A percentile compares a stretch with the other conserved stretches of the same genome.
These are phyloP conservation scores for Marasmarcha lunaedactyla DNA, from an alignment of 2,888 invertebrate genomes.

Conservation along the genomic window DNA sequence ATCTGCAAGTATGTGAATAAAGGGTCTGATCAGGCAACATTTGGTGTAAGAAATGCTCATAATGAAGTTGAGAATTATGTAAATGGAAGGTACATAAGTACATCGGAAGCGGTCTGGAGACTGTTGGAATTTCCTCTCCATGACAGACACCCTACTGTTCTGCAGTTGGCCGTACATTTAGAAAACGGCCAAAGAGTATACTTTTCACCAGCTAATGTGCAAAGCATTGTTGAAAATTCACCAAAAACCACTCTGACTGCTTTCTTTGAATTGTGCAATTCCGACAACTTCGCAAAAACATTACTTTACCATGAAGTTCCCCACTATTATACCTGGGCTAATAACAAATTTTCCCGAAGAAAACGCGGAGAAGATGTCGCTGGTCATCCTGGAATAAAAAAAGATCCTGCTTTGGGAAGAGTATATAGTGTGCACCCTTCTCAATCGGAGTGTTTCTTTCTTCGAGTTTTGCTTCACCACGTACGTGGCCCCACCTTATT, in stretches of 20 bases:
- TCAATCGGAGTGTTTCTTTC: slow-evolving; percentile 17
- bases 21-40: slow-evolving; percentile 18
- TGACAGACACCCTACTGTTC: neutral
- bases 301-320: slow-evolving; percentile 17
- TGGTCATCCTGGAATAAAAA: slow-evolving; percentile 17
- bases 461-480: slow-evolving; percentile 16
- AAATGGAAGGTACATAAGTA: slow-evolving; percentile 11
- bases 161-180: neutral
- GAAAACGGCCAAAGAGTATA: neutral
- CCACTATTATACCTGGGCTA: slow-evolving; percentile 16
- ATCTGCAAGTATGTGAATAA: slow-evolving; percentile 18
- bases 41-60: slow-evolving; percentile 12
- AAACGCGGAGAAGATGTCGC: slow-evolving; percentile 13
- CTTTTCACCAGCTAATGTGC: neutral
- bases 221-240: slow-evolving; percentile 1
- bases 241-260: slow-evolving; percentile 1
- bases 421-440: slow-evolving; percentile 21
- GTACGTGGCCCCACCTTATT: slow-evolving; percentile 21
- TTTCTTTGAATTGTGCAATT: slow-evolving; percentile 12
- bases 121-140: neutral
- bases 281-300: slow-evolving; percentile 18
- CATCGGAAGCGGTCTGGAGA: neutral
- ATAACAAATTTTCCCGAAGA: slow-evolving; percentile 12
- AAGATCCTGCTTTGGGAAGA: slow-evolving; percentile 7
- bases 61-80: slow-evolving; percentile 15